Evolutionary conservation across 2,113 vertebrate species (phyloP).

Genomic region (Emydura subglobosa): DNA sequence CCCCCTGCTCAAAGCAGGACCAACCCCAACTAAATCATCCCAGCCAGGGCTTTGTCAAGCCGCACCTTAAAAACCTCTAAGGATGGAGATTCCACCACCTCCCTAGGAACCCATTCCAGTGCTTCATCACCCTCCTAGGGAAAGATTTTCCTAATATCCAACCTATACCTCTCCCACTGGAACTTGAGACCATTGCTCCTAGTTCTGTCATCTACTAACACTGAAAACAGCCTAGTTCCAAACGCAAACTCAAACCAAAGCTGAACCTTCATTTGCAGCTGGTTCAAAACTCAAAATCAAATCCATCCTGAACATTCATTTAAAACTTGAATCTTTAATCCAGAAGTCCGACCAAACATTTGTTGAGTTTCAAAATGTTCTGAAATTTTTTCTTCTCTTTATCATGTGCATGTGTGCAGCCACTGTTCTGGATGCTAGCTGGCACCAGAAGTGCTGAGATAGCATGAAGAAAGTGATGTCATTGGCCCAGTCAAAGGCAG

Average conservation of each 20-base stretch:
- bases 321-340: background rate
- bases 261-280: background rate
- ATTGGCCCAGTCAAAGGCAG: background rate
- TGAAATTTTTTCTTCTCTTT: background rate
- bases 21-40: too few relatives aligned
- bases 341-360: background rate
- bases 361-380: background rate
- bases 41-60: too few relatives aligned
- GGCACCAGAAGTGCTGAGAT: rapidly evolving
- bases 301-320: background rate
- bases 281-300: background rate
- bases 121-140: too few relatives aligned
- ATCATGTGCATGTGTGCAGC: background rate
- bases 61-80: too few relatives aligned
- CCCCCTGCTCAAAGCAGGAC: too few relatives aligned
- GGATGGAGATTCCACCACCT: too few relatives aligned
- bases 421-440: background rate
- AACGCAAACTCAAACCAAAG: background rate
- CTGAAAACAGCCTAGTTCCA: too few relatives aligned
- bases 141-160: too few relatives aligned
- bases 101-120: too few relatives aligned
- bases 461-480: background rate
- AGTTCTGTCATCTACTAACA: too few relatives aligned
- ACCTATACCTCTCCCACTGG: too few relatives aligned
- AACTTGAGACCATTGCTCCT: too few relatives aligned